Evolutionary conservation across 2,113 vertebrate genomes (phyloP), one percentile per base, ranked within the genome.

Genomic region (Tamias sibiricus): DNA sequence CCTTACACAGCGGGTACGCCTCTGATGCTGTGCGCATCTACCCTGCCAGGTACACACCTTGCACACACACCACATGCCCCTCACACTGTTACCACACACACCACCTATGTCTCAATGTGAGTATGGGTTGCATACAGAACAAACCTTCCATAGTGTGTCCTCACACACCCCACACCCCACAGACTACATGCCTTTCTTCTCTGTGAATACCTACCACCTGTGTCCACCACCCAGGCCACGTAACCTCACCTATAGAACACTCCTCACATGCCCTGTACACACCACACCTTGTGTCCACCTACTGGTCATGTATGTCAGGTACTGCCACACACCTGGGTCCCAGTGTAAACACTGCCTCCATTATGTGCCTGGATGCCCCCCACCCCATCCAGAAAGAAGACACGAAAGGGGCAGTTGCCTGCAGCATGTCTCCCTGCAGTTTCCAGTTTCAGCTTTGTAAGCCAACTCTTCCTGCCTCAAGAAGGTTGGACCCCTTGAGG

Each of bases 1-100:
- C 40, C 35, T 68, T 69, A 10, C 0, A 8, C 6, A 4, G n/a
- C 2, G 20, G 0, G 4, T 72, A n/a, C 3, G 22, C 10, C 54
- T 44, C n/a, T 24, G 13, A 19, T 10, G 47, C 28, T 44, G 28
- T 16, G 9, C 2, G 22, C 19, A 14, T 32, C 9, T 12, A 14
- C 8, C 35, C 28, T 16, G 71, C 52, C 22, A 19, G 26, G 19
- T 12, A 26, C 12, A 10, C 40, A 35, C 24, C 49, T 76, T 30
- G 35, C 26, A 40, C 24, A 57, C 22, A 40, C 30, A 19, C 37
- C 19, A 14, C 44, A 52, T 35, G 20, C 14, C 30, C 8, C 22
- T 68, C n/a, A 54, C 59, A 57, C 32, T 52, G 42, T 14, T 6
- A 26, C 0, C 24, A 40, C 59, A 11, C 52, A 62, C 12, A 7